phyloP scores from a whole-genome alignment of 2,888 invertebrate genomes.

The Macrosiphum euphorbiae region DNA sequence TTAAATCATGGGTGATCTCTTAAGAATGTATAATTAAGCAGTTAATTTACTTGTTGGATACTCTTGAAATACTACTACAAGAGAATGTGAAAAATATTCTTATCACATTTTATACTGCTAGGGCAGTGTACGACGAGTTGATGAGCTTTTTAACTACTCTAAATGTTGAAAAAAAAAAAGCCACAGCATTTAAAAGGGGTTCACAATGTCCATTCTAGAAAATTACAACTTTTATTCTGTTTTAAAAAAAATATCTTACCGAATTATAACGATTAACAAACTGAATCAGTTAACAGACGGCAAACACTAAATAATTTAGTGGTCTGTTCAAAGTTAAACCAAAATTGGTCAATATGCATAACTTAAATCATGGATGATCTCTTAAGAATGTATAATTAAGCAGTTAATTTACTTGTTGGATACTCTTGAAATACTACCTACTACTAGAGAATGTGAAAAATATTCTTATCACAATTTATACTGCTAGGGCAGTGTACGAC shows the following conservation, averaged over 20 bases:
- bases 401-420: not conserved
- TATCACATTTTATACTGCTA: not conserved
- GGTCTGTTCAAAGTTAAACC: not conserved
- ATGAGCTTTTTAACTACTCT: not conserved
- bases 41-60: not conserved
- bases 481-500: not conserved
- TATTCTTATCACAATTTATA: not conserved
- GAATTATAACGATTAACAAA: not conserved
- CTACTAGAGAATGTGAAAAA: not conserved
- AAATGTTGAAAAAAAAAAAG: not conserved
- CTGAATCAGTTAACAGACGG: not conserved
- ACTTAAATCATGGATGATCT: not conserved
- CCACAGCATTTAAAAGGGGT: not conserved
- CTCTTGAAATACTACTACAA: not conserved
- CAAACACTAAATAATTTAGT: not conserved
- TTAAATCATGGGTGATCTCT: not conserved
- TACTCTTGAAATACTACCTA: not conserved
- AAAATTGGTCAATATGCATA: not conserved
- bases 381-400: not conserved
- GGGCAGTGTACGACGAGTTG: not conserved
- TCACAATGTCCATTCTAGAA: not conserved
- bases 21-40: not conserved
- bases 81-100: not conserved
- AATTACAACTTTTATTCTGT: not conserved
- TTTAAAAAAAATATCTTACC: not conserved